Percentiles rank a stretch among this genome's conserved stretches.
phyloP scores from a whole-genome alignment of 2,888 invertebrate genomes.

The Pristionchus entomophagus region DNA sequence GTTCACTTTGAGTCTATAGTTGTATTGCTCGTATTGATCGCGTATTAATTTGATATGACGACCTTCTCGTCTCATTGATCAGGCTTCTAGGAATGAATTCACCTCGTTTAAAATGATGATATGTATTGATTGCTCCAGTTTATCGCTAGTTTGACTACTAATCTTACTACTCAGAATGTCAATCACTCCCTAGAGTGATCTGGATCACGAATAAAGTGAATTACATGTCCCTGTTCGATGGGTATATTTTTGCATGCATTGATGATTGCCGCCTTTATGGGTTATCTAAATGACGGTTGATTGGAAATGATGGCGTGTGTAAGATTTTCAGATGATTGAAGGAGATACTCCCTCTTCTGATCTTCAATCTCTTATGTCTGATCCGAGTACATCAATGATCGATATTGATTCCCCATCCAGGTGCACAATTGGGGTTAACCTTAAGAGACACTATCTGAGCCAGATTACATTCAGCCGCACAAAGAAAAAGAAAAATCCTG shows the following conservation, averaged over 20 bases:
- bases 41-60: background rate
- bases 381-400: background rate
- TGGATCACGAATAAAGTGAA: conserved; percentile 19
- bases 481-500: no score
- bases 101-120: background rate
- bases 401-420: conserved; percentile 1
- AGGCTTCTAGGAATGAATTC: background rate
- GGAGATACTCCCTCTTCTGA: background rate
- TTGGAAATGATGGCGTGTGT: background rate
- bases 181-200: conserved; percentile 11
- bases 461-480: no score
- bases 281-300: background rate
- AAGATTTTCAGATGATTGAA: background rate
- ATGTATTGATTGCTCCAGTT: conserved; percentile 14
- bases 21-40: background rate
- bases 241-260: background rate
- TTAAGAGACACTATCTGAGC: no score
- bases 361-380: no score
- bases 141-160: conserved; percentile 25
- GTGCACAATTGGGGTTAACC: no score
- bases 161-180: conserved; percentile 24
- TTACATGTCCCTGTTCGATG: background rate
- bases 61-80: conserved; percentile 6
- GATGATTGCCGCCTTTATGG: background rate
- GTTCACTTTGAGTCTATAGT: background rate